These are phyloP conservation scores for Melanostoma mellinum DNA, from an alignment of 2,888 invertebrate species.

Conservation along the genomic window DNA sequence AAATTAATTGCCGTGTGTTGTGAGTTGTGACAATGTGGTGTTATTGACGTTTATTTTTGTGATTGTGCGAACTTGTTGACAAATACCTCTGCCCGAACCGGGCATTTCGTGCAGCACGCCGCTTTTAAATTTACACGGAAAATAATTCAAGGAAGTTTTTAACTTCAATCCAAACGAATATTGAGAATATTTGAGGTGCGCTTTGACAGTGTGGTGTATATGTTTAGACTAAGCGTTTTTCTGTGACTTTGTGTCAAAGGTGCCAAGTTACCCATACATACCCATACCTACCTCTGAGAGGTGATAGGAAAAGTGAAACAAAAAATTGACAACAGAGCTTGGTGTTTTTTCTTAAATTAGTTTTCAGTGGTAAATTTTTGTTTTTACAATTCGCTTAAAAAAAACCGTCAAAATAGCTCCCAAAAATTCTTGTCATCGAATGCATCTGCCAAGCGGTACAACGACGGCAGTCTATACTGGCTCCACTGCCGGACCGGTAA, in stretches of 20 bases:
- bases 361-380: neutral
- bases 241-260: too few species aligned
- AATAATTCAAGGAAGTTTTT: too few species aligned
- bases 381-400: slow-evolving; percentile 8
- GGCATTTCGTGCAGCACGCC: neutral
- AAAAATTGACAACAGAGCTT: neutral
- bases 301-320: too few species aligned
- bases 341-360: neutral
- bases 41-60: slow-evolving; percentile 26
- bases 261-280: too few species aligned
- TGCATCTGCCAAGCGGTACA: slow-evolving; percentile 80
- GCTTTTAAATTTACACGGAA: too few species aligned
- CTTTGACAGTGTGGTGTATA: too few species aligned
- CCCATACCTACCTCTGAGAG: too few species aligned
- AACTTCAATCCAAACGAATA: too few species aligned
- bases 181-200: too few species aligned
- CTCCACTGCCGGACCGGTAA: slow-evolving; percentile 74
- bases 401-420: slow-evolving; percentile 80
- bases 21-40: slow-evolving; percentile 4
- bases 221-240: too few species aligned
- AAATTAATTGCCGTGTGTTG: slow-evolving; percentile 38
- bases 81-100: neutral
- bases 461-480: slow-evolving; percentile 77
- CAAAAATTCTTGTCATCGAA: slow-evolving; percentile 77
- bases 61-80: slow-evolving; percentile 15